phyloP scores from a whole-genome alignment of 2,888 invertebrate species.

The Empis livida region DNA sequence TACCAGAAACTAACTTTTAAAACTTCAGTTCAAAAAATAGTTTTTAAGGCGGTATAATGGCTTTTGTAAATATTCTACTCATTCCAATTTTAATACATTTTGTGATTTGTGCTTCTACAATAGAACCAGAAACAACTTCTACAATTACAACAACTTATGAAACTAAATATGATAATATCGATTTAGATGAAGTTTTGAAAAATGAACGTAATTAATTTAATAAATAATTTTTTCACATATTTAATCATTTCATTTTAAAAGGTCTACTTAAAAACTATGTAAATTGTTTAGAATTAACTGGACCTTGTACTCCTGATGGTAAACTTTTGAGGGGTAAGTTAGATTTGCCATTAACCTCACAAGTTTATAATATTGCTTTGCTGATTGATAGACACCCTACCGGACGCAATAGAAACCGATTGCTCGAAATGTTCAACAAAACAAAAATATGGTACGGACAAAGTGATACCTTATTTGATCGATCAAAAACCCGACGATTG shows the following conservation, averaged over 20 bases:
- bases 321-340: constrained; percentile 51
- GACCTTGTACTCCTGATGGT: constrained; percentile 55
- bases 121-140: too few species aligned
- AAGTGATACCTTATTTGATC: constrained; percentile 43
- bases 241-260: too few species aligned
- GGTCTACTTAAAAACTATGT: constrained; percentile 47
- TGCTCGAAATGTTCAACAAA: constrained; percentile 54
- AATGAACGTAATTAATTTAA: constrained; percentile 39
- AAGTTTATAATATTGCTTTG: constrained; percentile 11
- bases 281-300: constrained; percentile 49
- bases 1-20: too few species aligned
- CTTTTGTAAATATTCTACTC: too few species aligned
- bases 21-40: too few species aligned
- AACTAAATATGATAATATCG: constrained; percentile 53
- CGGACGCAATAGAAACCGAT: constrained; percentile 55
- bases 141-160: constrained; percentile 37
- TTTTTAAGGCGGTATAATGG: too few species aligned
- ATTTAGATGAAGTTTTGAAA: constrained; percentile 50
- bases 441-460: constrained; percentile 50
- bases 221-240: too few species aligned
- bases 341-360: background rate
- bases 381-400: constrained; percentile 45
- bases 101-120: too few species aligned
- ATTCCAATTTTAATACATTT: too few species aligned
- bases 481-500: constrained; percentile 42